Evolutionary conservation across 1,140 invertebrate genomes (phyloP), one percentile per base, ranked within the genome.

Genomic region (Temnothorax longispinosus): DNA sequence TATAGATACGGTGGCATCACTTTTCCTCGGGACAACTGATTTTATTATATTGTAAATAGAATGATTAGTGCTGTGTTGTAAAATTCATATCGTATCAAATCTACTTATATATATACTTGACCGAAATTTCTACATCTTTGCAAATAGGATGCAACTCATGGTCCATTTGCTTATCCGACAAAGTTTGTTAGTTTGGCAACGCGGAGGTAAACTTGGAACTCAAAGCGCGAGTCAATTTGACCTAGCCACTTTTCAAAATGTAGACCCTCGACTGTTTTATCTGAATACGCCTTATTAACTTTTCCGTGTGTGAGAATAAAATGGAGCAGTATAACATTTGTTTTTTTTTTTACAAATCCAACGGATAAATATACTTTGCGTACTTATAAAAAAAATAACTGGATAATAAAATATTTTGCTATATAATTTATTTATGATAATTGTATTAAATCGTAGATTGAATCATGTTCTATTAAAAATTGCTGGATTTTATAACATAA

Each of bases 201-300:
- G 54, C 27, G 69, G 41, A 84, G 80, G 69, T 75, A 84, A 84
- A 84, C 41, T 47, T 60, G 38, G 54, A 74, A 84, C 54, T 54
- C 80, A 75, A 75, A 84, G 69, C 80, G 41, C 41, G 41, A 84
- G 80, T 84, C 80, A 84, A 84, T 84, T 84, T 84, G 69, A 74
- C 80, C 69, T 84, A 62, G 69, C 56, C 69, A 84, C 80, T 84
- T 74, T 84, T 84, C 69, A 84, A 84, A 84, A 84, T 84, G 69
- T 60, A 75, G 27, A 84, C 15, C 44, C 41, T 50, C 32, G 32
- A 84, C 54, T 47, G 27, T 82, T 82, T 84, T 84, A 60, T 62
- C 54, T 27, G n/a, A 21, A 84, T 18, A n/a, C 35, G 13, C 13
- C 47, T 58, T 84, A 75, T 47, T 44, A 74, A 60, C 54, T 84